Percentiles rank a stretch among this genome's conserved stretches.
Conservation (phyloP, 1,140 invertebrate genomes). For the Hycleus cichorii region DNA sequence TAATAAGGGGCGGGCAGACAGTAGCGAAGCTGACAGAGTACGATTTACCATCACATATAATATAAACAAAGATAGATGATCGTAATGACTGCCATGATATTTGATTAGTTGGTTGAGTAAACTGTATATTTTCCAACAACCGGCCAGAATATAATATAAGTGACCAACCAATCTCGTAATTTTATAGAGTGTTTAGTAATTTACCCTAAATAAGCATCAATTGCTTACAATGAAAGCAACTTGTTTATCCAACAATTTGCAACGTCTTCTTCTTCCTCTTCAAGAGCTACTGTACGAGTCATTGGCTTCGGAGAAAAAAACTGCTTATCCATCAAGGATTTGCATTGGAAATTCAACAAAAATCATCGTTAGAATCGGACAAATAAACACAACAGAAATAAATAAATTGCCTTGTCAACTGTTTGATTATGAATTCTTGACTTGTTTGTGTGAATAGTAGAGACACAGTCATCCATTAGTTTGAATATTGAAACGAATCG, state of each 20-base stretch:
- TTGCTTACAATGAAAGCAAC: no score
- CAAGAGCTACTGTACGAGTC: no score
- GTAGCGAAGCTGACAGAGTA: constrained; percentile 27
- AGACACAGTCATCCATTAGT: no score
- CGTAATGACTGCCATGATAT: constrained; percentile 32
- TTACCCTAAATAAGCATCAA: background rate
- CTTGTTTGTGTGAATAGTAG: no score
- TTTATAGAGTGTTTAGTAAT: constrained; percentile 6
- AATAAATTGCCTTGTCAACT: background rate
- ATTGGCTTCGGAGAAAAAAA: no score
- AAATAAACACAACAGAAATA: background rate
- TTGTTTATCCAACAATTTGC: no score
- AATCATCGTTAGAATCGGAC: background rate
- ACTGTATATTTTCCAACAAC: constrained; percentile 6
- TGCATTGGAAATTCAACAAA: background rate
- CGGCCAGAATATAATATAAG: constrained; percentile 12
- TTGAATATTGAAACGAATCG: background rate
- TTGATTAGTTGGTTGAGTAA: constrained; percentile 34
- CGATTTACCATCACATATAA: background rate
- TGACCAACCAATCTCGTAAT: constrained; percentile 4
- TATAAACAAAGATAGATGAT: constrained; percentile 19
- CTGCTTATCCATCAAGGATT: no score
- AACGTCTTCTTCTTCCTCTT: no score
- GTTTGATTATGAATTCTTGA: no score
- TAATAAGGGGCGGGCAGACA: constrained; percentile 40